phyloP scores from a whole-genome alignment of 1,140 invertebrate genomes.

The Anagrus nilaparvatae region DNA sequence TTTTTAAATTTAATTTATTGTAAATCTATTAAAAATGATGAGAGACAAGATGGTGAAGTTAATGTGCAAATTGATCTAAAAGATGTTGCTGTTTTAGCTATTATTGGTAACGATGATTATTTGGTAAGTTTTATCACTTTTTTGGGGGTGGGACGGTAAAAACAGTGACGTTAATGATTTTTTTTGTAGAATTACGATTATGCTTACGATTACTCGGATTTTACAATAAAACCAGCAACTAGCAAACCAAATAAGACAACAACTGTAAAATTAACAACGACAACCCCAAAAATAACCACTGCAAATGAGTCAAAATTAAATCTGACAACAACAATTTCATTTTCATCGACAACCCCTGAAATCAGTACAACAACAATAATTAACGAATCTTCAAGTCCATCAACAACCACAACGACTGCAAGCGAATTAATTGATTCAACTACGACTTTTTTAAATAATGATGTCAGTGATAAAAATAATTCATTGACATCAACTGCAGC shows the following conservation, averaged over 20 bases:
- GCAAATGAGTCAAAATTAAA: not conserved
- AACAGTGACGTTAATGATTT: conserved; percentile 4
- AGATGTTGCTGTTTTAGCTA: conserved; percentile 61
- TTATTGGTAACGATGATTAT: conserved; percentile 48
- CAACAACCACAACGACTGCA: not conserved
- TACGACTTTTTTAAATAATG: too few species aligned
- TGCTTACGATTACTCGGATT: conserved; percentile 42
- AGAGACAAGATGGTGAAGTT: conserved; percentile 63
- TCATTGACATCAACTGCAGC: not conserved
- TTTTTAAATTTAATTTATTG: conserved; percentile 5
- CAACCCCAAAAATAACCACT: conserved; percentile 4
- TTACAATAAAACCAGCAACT: conserved; percentile 37
- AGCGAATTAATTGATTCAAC: not conserved
- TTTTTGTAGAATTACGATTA: conserved; percentile 37
- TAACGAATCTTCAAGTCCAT: not conserved
- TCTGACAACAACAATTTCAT: not conserved
- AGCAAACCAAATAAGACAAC: conserved; percentile 2
- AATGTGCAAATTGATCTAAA: conserved; percentile 70
- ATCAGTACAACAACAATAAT: not conserved
- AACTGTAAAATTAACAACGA: conserved; percentile 17
- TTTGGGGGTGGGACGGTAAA: not conserved
- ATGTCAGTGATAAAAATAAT: too few species aligned
- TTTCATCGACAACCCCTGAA: conserved; percentile 2
- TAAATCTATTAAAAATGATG: too few species aligned
- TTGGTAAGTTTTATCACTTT: conserved; percentile 32